Conservation (phyloP, 2,113 vertebrate species). For the Gymnarchus niloticus region DNA sequence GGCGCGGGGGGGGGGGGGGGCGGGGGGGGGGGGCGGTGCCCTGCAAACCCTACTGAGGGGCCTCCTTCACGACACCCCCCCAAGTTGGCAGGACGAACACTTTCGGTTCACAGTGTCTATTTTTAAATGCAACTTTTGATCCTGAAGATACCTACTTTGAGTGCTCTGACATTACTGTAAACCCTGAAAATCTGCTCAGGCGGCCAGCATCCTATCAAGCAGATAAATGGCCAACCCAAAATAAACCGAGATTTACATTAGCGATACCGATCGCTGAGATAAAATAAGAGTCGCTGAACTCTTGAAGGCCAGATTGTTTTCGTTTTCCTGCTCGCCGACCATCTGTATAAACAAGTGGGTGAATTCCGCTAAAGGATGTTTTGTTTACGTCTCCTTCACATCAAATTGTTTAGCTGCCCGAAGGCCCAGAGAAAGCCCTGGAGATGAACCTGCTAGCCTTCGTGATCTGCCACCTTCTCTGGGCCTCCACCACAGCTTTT, state of each 20-base stretch:
- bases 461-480: not conserved
- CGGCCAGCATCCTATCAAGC: not conserved
- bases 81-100: not conserved
- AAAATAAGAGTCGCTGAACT: not conserved
- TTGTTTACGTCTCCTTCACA: not conserved
- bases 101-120: too few species aligned
- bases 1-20: too few species aligned
- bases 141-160: not conserved
- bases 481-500: not conserved
- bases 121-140: not conserved
- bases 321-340: not conserved
- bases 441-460: not conserved
- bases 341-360: slow-evolving; percentile 3
- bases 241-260: not conserved
- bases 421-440: not conserved
- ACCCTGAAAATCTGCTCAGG: not conserved
- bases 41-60: too few species aligned
- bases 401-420: not conserved
- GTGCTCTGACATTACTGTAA: not conserved
- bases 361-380: not conserved
- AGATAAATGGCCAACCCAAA: not conserved
- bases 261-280: not conserved
- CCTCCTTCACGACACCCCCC: too few species aligned
- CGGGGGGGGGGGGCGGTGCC: too few species aligned
- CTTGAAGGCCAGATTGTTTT: not conserved